Base-by-base conservation (phyloP, 2,888 invertebrate species). In the Argyresthia goedartella region DNA sequence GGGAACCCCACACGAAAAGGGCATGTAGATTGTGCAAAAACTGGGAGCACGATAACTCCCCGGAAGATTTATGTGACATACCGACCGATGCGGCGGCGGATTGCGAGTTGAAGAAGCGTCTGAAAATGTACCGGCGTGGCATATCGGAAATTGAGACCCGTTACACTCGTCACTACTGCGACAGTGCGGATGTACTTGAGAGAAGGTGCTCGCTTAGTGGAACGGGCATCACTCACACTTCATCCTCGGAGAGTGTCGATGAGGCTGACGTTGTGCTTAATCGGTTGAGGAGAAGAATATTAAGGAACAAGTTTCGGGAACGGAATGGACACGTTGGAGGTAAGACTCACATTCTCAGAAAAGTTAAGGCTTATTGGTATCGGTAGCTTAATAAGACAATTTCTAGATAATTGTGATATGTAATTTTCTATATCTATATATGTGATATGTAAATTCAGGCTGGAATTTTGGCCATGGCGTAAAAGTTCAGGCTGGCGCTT, bases 161-260 rank as follows among this genome's bases (percentile, higher is more conserved):
- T 54, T 63, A 72, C 53, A 61, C 10, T n/a, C 9, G 39, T 9
- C 9, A 39, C n/a, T 44, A 15, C 10, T 52, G 62, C 52, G 65
- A 61, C 54, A 57, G 60, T 52, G 70, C 67, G 67, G 65, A 66
- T 60, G 69, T 70, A 64, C 64, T 67, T 54, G 74, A 71, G 65
- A 72, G 84, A 60, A 72, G 85, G 62, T 76, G 78, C 66, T 84
- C 86, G 49, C 67, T 78, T 58, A 71, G 72, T 67, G 77, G 69
- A 59, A 63, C 70, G 61, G 64, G 64, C 57, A 61, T 71, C 55
- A 64, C 60, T 59, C 70, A 71, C 60, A 78, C 80, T 65, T 86
- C 87, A 55, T 87, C 87, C 44, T 87, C 87, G 34, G 87, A 87
- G 65, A 87, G 87, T 67, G 73, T 87, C 53, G 87, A 87, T 60